Evolutionary conservation across 2,113 vertebrate species (phyloP), one percentile per base, ranked within the genome.

Genomic region (Polypterus bichir): DNA sequence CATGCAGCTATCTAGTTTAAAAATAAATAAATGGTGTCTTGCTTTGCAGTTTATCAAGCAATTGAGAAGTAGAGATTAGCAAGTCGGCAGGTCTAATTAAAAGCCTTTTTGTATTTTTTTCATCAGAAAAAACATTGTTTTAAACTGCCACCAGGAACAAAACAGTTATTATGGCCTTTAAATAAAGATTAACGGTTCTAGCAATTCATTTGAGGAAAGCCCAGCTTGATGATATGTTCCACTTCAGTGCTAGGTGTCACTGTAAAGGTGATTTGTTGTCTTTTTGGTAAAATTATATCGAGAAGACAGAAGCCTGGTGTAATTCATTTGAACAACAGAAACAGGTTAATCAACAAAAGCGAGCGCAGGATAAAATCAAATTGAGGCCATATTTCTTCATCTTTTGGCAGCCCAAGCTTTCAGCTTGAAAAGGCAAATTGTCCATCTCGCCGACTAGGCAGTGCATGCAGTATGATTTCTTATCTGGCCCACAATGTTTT

Each of bases 131-230:
- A 55, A 53, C 52, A 9, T 64, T 59, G 46, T 72, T 69, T 59
- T 70, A 54, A 73, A 49, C 74, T 76, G 74, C 75, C 76, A 76
- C 64, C 61, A 73, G 75, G 75, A 81, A 77, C 71, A 82, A 76
- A 81, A 69, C 60, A 64, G 71, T 77, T 76, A 79, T 81, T 85
- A 77, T 78, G 76, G 69, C 78, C 76, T 81, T 85, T 84, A 87
- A 79, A 86, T 87, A 86, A 86, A 89, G 87, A 92, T 88, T 69
- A 91, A 89, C 70, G 47, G 78, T 81, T 87, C 85, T 72, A 72
- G 78, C 84, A 79, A 70, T 82, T 87, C 77, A 74, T 79, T 80
- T 75, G 69, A 77, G 56, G 73, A 82, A 78, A 85, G 72, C 53
- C 62, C 48, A 72, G 67, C 74, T 83, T 89, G 80, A 79, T 79